phyloP scores from a whole-genome alignment of 2,797 vertebrate species.

The Enteromius unitaeniatus region DNA sequence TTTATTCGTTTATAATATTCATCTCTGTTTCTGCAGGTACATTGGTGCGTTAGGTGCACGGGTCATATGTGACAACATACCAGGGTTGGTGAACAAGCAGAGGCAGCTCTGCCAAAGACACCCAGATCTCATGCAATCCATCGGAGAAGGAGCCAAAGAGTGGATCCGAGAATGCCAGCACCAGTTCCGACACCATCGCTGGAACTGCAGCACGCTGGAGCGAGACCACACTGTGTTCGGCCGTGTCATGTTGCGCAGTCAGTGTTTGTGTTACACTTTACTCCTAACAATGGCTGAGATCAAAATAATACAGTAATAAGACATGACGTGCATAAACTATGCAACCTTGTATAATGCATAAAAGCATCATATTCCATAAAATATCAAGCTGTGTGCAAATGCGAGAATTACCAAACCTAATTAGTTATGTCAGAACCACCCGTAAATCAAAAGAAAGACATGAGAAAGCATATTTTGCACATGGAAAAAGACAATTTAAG shows the following conservation, averaged over 20 bases:
- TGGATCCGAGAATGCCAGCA: slow-evolving; percentile 98
- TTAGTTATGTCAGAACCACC: not conserved
- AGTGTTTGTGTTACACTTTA: slow-evolving; percentile 65
- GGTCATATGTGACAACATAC: slow-evolving; percentile 98
- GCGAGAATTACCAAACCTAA: not conserved
- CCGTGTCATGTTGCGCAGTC: slow-evolving; percentile 96
- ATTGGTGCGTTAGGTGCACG: slow-evolving; percentile 93
- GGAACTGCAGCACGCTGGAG: slow-evolving; percentile 98
- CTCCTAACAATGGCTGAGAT: not conserved
- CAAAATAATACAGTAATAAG: slow-evolving; percentile 9
- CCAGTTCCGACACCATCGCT: slow-evolving; percentile 96
- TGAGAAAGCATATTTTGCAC: not conserved
- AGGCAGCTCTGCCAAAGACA: slow-evolving; percentile 94
- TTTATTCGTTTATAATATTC: not conserved
- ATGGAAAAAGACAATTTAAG: not conserved
- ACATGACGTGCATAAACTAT: not conserved
- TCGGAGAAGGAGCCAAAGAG: slow-evolving; percentile 93
- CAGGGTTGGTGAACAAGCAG: slow-evolving; percentile 96
- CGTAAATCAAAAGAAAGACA: not conserved
- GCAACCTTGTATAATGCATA: not conserved
- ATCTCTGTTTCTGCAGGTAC: slow-evolving; percentile 81
- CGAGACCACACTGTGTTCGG: slow-evolving; percentile 97
- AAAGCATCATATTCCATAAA: not conserved
- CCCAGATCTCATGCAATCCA: slow-evolving; percentile 96
- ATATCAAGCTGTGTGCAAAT: slow-evolving; percentile 2